These are phyloP conservation scores for Blastobasis lacticolella DNA, from an alignment of 2,888 invertebrate genomes.

Conservation along the genomic window DNA sequence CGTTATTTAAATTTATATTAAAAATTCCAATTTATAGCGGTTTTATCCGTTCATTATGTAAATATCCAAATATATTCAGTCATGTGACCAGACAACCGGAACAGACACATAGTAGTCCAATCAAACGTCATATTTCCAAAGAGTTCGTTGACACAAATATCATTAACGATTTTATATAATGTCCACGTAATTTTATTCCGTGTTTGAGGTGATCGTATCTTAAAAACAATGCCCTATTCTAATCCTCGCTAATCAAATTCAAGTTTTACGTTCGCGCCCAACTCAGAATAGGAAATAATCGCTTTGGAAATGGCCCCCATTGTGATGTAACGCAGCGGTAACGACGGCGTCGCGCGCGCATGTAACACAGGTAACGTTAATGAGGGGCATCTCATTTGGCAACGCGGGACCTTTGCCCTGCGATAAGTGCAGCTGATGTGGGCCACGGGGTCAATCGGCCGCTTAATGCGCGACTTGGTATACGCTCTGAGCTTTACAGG, in stretches of 20 bases:
- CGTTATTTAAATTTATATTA: too few species aligned
- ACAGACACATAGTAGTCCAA: not conserved
- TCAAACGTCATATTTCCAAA: not conserved
- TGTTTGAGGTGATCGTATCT: too few species aligned
- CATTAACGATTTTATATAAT: not conserved
- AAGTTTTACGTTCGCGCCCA: too few species aligned
- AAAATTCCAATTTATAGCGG: too few species aligned
- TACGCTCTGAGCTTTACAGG: not conserved
- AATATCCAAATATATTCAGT: slow-evolving; percentile 18
- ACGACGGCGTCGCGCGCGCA: too few species aligned
- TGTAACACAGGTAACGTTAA: not conserved
- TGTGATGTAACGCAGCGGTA: slow-evolving; percentile 2
- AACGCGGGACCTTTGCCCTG: slow-evolving; percentile 22
- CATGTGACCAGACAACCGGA: slow-evolving; percentile 15
- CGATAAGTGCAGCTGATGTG: slow-evolving; percentile 21
- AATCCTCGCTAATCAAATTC: too few species aligned
- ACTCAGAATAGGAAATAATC: too few species aligned
- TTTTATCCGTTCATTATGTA: too few species aligned
- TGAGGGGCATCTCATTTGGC: slow-evolving; percentile 16
- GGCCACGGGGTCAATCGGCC: slow-evolving; percentile 24
- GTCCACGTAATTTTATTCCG: not conserved
- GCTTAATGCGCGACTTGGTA: slow-evolving; percentile 2
- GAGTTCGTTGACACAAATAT: slow-evolving; percentile 3
- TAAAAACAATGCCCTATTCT: too few species aligned
- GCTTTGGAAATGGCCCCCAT: too few species aligned